Percentiles rank a stretch among this genome's conserved stretches.
Evolutionary conservation across 2,888 invertebrate genomes (phyloP).

Genomic region (Phlogophora meticulosa): DNA sequence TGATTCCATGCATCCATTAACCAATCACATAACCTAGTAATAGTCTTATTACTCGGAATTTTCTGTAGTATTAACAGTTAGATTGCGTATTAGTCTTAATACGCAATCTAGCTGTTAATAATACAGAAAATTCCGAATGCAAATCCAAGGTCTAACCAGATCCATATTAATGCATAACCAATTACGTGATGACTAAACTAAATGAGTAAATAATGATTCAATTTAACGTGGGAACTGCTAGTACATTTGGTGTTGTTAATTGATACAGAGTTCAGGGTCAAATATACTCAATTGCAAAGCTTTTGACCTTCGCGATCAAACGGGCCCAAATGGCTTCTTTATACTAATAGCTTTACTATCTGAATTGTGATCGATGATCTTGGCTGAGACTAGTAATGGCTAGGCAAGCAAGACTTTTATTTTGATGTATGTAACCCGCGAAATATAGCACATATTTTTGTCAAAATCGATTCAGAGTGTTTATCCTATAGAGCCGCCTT

Average conservation of each 20-base stretch:
- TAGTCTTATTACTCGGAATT: no score
- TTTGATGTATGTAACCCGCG: background rate
- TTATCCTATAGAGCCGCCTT: no score
- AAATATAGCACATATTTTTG: background rate
- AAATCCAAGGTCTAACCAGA: slow-evolving; percentile 42
- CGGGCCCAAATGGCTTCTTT: slow-evolving; percentile 37
- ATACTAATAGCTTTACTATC: slow-evolving; percentile 5
- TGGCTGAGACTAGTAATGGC: slow-evolving; percentile 5
- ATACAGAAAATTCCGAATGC: slow-evolving; percentile 16
- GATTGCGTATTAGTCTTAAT: slow-evolving; percentile 3
- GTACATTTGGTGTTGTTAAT: slow-evolving; percentile 46
- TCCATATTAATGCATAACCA: slow-evolving; percentile 47
- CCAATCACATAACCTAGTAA: no score
- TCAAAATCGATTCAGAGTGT: background rate
- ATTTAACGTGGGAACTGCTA: slow-evolving; percentile 62
- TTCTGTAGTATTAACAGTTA: no score
- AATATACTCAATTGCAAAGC: slow-evolving; percentile 54
- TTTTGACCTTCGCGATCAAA: slow-evolving; percentile 49
- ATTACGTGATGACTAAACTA: slow-evolving; percentile 46
- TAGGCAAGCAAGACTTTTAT: slow-evolving; percentile 14
- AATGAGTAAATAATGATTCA: slow-evolving; percentile 51
- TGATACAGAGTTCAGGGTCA: slow-evolving; percentile 53
- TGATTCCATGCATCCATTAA: no score
- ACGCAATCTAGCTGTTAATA: slow-evolving; percentile 1
- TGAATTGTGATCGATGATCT: slow-evolving; percentile 44